Base-by-base conservation (phyloP, 1,140 invertebrate species). In the Drosophila lini region DNA sequence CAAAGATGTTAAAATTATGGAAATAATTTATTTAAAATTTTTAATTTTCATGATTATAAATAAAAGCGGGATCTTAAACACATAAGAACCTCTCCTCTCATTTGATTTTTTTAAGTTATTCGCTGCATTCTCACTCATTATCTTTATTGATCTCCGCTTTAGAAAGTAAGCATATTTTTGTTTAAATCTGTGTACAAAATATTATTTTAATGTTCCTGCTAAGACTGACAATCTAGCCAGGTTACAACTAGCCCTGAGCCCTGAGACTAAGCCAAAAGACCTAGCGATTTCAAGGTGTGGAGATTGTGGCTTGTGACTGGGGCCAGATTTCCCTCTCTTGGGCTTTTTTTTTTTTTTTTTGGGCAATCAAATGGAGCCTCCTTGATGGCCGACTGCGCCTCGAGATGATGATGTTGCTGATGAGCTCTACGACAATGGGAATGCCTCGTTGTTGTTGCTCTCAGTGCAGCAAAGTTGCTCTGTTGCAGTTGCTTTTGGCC, bases 381-480 rank as follows among this genome's bases (percentile, higher is more conserved):
- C 71, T 55, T 64, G 60, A 74, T 45, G 50, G 44, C 71, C 59
- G 50, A 74, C 69, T 71, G 69, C 65, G 69, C 65, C 69, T 59
- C 42, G 57, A 47, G 70, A 64, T 60, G 75, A 62, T 63, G 75
- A 71, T 59, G 74, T 50, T 78, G 74, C 75, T 78, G 75, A 59
- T 69, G 62, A 74, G 53, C 73, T 22, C 36, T 60, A 68, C 63
- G 65, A 69, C 80, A 81, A 81, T 88, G 83, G 79, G 63, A 82
- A 88, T 81, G 77, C 58, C 41, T 68, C 44, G 80, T 71, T 78
- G 79, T 64, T 61, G 63, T 44, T 55, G 50, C 15, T 40, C 38
- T 40, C 6, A 22, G 16, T 45, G 44, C 44, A 47, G 45, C 64
- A 16, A 28, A 38, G 44, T 61, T 60, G 58, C 62, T 62, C 38